A percentile compares a stretch with the other conserved stretches of the same genome.
Evolutionary conservation across 2,797 vertebrate species (phyloP).

Genomic region (Thripadectes ignobilis): DNA sequence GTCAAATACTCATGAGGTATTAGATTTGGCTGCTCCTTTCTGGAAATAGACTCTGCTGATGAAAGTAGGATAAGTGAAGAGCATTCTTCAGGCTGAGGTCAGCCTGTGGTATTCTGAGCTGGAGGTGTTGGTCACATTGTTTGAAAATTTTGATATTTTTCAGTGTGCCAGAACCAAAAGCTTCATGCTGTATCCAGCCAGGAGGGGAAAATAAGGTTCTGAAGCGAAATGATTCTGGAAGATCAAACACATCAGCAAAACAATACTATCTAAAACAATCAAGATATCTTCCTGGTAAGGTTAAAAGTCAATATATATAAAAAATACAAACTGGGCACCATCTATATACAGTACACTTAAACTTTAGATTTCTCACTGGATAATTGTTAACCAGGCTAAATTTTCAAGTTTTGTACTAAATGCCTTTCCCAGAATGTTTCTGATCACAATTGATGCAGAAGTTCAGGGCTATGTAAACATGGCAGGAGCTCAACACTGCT

Average conservation of each 20-base stretch:
- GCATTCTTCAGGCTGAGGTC: neutral
- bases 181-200: conserved; percentile 61
- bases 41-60: neutral
- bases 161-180: conserved; percentile 69
- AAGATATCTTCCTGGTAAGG: conserved; percentile 92
- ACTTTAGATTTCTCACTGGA: neutral
- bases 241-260: conserved; percentile 84
- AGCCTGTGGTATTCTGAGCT: neutral
- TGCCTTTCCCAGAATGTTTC: neutral
- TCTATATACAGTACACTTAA: neutral
- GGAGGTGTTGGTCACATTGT: neutral
- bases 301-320: neutral
- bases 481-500: neutral
- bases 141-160: conserved; percentile 48
- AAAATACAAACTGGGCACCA: neutral
- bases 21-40: neutral
- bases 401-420: neutral
- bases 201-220: conserved; percentile 83
- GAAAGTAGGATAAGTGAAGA: neutral
- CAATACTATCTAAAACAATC: conserved; percentile 96
- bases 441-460: neutral
- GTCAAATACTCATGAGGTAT: neutral
- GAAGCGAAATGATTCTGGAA: conserved; percentile 80
- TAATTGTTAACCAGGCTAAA: neutral
- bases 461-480: neutral